phyloP scores from a whole-genome alignment of 2,113 vertebrate species.

The Labeo catla region DNA sequence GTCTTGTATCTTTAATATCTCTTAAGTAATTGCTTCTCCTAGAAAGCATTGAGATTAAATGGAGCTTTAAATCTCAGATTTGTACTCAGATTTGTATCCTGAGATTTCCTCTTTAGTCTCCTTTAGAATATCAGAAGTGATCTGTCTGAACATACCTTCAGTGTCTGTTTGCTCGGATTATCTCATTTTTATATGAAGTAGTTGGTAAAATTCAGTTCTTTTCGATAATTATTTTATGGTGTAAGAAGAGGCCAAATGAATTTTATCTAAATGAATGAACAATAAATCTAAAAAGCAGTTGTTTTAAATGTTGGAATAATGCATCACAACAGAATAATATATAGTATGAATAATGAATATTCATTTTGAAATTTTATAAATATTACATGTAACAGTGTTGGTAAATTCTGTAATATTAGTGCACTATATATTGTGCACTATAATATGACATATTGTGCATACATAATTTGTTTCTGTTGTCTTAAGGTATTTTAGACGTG shows the following conservation, averaged over 20 bases:
- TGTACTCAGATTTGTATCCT: neutral
- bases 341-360: neutral
- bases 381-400: neutral
- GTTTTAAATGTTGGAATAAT: neutral
- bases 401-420: neutral
- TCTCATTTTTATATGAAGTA: no score
- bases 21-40: neutral
- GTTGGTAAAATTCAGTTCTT: neutral
- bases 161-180: no score
- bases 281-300: neutral
- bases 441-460: neutral
- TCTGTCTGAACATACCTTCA: no score
- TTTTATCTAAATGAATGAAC: neutral
- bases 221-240: neutral
- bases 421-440: no score
- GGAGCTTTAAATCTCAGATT: neutral
- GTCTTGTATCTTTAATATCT: neutral
- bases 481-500: neutral
- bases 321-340: neutral
- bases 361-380: neutral
- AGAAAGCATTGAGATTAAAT: conserved; percentile 3
- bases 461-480: neutral
- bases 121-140: neutral
- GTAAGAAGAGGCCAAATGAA: neutral
- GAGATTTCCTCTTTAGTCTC: neutral